Percentiles rank a stretch among this genome's conserved stretches.
Evolutionary conservation across 1,140 invertebrate genomes (phyloP).

Genomic region (Eueides isabella): DNA sequence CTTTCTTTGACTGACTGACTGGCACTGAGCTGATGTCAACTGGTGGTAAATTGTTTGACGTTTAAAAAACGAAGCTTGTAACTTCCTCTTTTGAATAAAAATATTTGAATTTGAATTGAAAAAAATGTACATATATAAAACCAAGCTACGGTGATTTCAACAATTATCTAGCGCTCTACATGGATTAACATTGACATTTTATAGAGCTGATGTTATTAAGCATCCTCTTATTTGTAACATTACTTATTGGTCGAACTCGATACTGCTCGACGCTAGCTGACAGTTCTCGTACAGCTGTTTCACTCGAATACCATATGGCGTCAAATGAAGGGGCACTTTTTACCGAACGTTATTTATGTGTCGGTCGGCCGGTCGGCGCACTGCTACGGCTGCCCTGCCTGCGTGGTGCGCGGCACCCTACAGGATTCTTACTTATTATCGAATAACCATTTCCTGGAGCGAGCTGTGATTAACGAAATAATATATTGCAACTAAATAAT

Average conservation of each 20-base stretch:
- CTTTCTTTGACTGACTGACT: too few relatives aligned
- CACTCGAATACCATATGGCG: slow-evolving; percentile 27
- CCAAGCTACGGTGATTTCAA: background rate
- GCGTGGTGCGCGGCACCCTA: slow-evolving; percentile 16
- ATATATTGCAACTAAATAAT: background rate
- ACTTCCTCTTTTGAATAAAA: too few relatives aligned
- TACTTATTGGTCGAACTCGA: background rate
- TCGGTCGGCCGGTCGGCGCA: slow-evolving; percentile 15
- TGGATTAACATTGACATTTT: background rate
- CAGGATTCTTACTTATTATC: slow-evolving; percentile 25
- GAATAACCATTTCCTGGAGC: slow-evolving; percentile 17
- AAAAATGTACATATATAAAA: too few relatives aligned
- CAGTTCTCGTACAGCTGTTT: background rate
- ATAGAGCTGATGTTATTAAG: background rate
- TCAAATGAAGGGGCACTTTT: slow-evolving; percentile 28
- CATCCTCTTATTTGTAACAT: background rate
- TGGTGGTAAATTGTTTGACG: too few relatives aligned
- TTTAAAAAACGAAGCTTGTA: too few relatives aligned
- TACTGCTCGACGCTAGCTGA: background rate
- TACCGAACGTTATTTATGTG: slow-evolving; percentile 30
- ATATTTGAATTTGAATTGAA: too few relatives aligned
- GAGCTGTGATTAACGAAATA: background rate
- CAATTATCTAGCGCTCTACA: background rate
- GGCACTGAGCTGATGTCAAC: too few relatives aligned
- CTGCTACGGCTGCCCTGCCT: slow-evolving; percentile 32